Base-by-base conservation (phyloP, 1,140 invertebrate species). In the Tetragnatha versicolor region DNA sequence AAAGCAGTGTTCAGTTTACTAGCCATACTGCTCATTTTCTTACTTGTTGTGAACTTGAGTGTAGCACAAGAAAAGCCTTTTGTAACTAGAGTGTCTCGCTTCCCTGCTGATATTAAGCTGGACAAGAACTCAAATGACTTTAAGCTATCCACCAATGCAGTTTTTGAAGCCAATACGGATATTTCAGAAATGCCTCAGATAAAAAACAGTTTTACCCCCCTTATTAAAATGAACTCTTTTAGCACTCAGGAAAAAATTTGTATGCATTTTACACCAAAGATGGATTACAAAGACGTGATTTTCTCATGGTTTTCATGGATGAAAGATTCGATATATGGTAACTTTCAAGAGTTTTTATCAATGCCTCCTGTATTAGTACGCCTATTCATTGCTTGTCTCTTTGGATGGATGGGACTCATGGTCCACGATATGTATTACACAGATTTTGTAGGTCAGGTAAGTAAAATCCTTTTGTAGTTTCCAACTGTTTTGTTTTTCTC, bases 381-480 rank as follows among this genome's bases (percentile, higher is more conserved):
- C 17, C 80, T 89, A 37, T 85, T 84, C 70, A 55, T 83, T 9
- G 81, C 82, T 7, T 82, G 82, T 61, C 70, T 85, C 9, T 81
- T 84, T 55, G 79, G 81, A 14, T 85, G 84, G 84, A 86, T 87
- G 51, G 86, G 85, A 12, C 82, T 88, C 22, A 87, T 87, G 85
- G 84, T 86, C 69, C 87, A 88, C 82, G 86, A 86, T 65, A 84
- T 88, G 68, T 89, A 88, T 81, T 89, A 86, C 81, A 87, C 88
- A n/a, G 87, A 89, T 82, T 89, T 85, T 84, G 86, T 88, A 10
- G 88, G 86, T 2, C 85, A 88, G 82, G 80, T 81, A 55, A 77
- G 70, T 39, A n/a, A n/a, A 5, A 60, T 60, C 31, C 6, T 27
- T 10, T 22, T 31, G 7, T n/a, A n/a, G n/a, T n/a, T n/a, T n/a